These are phyloP conservation scores for Polydrusus pterygomalis DNA, from an alignment of 2,888 invertebrate species.

Conservation along the genomic window DNA sequence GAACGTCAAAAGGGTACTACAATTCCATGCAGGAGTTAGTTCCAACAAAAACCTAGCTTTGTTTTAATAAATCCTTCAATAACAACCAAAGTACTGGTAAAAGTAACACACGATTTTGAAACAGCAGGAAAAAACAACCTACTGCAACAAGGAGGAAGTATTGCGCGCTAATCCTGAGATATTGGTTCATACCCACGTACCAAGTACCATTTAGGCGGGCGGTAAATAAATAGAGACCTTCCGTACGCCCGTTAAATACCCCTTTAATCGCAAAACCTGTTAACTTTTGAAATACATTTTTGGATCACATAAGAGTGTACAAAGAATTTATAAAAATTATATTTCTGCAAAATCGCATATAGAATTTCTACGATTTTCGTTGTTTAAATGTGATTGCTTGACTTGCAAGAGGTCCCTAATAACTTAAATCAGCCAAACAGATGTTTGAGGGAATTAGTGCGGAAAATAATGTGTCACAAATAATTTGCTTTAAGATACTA, in stretches of 20 bases:
- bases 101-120: constrained; percentile 10
- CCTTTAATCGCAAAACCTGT: too few species aligned
- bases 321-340: too few species aligned
- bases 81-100: not conserved
- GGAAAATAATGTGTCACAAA: constrained; percentile 22
- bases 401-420: not conserved
- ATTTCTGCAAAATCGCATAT: too few species aligned
- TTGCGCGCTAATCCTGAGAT: constrained; percentile 22
- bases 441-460: constrained; percentile 28
- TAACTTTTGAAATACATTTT: too few species aligned
- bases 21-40: too few species aligned
- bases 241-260: too few species aligned
- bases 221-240: not conserved
- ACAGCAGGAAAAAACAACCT: not conserved
- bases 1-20: too few species aligned
- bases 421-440: constrained; percentile 6
- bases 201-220: constrained; percentile 22
- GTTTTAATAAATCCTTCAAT: constrained; percentile 4
- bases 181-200: constrained; percentile 26
- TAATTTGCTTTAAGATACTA: not conserved
- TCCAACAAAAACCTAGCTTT: too few species aligned
- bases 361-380: too few species aligned
- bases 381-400: too few species aligned
- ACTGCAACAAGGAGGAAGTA: constrained; percentile 25
- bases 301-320: too few species aligned